Evolutionary conservation across 2,797 vertebrate genomes (phyloP), one percentile per base, ranked within the genome.

Genomic region (Rhincodon typus): DNA sequence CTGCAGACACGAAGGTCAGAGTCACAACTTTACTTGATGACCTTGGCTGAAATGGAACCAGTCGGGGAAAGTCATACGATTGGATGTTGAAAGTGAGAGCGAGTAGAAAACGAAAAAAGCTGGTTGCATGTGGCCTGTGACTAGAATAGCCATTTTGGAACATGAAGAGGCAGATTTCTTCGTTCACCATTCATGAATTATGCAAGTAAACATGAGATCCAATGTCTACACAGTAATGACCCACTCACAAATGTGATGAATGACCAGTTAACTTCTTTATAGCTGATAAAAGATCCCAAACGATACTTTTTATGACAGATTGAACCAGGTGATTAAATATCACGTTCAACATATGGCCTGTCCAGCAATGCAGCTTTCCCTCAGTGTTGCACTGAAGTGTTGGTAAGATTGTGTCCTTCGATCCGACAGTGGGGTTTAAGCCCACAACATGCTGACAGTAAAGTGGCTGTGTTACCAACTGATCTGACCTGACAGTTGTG

Each of bases 71-170:
- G 97, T 96, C 96, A 96, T 4, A 42, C 96, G 96, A 96, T 96
- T 96, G 96, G 96, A 97, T 97, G 97, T 97, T 50, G 91, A 96
- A 96, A 96, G 96, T 96, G 96, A 97, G 96, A 96, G 95, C 96
- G 96, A 79, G 96, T 96, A 96, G 86, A 17, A 94, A 38, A 10
- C 38, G 30, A 21, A n/a, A 91, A 69, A 67, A 46, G 96, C 96
- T 91, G 74, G 30, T 96, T 96, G 96, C 96, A 95, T 96, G 94
- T 96, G 95, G 74, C 94, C 96, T 96, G 96, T 84, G 23, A 0
- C 96, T 88, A 95, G 93, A 95, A 93, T 96, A 96, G 91, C 79
- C 95, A 96, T 95, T 96, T 96, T 96, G 90, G 95, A 96, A 96
- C 96, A 87, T 96, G 96, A 74, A 96, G 96, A 96, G 96, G 96